These are phyloP conservation scores for Chromis chromis DNA, from an alignment of 2,797 vertebrate species.

Conservation along the genomic window DNA sequence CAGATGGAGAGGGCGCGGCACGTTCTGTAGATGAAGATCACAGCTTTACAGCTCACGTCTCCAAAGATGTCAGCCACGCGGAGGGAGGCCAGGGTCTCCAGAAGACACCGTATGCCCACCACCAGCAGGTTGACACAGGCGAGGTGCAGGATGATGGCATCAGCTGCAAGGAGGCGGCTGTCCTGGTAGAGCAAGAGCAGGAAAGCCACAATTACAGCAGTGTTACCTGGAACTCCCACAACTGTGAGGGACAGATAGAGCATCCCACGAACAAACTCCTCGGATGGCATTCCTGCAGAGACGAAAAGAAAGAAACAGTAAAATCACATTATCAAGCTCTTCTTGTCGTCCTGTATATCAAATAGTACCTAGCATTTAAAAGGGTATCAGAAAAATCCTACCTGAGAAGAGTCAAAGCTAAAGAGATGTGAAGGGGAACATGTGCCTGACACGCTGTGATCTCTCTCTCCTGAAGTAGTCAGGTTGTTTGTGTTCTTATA, in stretches of 20 bases:
- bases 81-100: conserved; percentile 82
- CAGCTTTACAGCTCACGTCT: conserved; percentile 75
- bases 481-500: conserved; percentile 75
- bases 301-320: neutral
- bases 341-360: neutral
- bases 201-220: conserved; percentile 77
- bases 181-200: conserved; percentile 69
- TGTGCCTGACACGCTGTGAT: conserved; percentile 33
- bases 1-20: conserved; percentile 84
- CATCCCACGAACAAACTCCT: conserved; percentile 71
- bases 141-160: conserved; percentile 83
- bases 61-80: conserved; percentile 67
- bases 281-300: conserved; percentile 69
- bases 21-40: conserved; percentile 83
- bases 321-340: neutral
- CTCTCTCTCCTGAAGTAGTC: conserved; percentile 35
- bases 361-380: neutral
- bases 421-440: conserved; percentile 32
- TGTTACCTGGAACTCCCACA: conserved; percentile 81
- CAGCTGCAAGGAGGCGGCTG: conserved; percentile 76
- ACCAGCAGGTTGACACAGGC: conserved; percentile 80
- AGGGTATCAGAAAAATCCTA: conserved; percentile 7
- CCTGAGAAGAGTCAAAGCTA: conserved; percentile 34
- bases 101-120: conserved; percentile 79
- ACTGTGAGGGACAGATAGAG: conserved; percentile 79